Base-by-base conservation (phyloP, 1,140 invertebrate species). In the Kradibia gibbosae region DNA sequence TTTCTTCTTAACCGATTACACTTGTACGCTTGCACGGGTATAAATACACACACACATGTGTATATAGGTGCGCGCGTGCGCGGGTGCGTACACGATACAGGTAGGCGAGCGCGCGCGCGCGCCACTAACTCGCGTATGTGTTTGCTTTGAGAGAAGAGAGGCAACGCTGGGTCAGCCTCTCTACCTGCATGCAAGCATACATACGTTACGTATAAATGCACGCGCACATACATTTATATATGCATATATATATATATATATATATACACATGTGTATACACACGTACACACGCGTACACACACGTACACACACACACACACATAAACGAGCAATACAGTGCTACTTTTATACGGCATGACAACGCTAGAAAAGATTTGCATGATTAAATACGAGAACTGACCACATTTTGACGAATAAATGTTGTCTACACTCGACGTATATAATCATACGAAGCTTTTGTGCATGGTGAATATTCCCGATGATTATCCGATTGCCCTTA, bases 291-390 rank as follows among this genome's bases (percentile, higher is more conserved):
- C n/a, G n/a, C n/a, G n/a, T n/a, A n/a, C n/a, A n/a, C n/a, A n/a
- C n/a, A n/a, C 45, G 50, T 75, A 75, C 17, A 55, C n/a, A 39
- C 34, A 57, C 57, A 74, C 31, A 74, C 31, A 57, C 10, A 28
- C 22, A 75, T 13, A n/a, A n/a, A n/a, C 22, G n/a, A 25, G 28
- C 13, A 42, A n/a, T 74, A 48, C 25, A 57, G 22, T 42, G 11
- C 53, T 75, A 17, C 22, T n/a, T 31, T 22, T 67, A 67, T 10
- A 39, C 4, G 50, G 34, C 34, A 62, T 62, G 60, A 62, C 17
- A 3, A 62, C 1, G 25, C 20, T 53, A 34, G 25, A 34, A 62
- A 62, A 3, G n/a, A 45, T 39, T 39, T 67, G 34, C 62, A 67
- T 39, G 62, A 39, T 67, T 39, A 65, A 36, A 34, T 65, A 65